phyloP scores from a whole-genome alignment of 2,113 vertebrate species.

The Gallinago paraguaiae region DNA sequence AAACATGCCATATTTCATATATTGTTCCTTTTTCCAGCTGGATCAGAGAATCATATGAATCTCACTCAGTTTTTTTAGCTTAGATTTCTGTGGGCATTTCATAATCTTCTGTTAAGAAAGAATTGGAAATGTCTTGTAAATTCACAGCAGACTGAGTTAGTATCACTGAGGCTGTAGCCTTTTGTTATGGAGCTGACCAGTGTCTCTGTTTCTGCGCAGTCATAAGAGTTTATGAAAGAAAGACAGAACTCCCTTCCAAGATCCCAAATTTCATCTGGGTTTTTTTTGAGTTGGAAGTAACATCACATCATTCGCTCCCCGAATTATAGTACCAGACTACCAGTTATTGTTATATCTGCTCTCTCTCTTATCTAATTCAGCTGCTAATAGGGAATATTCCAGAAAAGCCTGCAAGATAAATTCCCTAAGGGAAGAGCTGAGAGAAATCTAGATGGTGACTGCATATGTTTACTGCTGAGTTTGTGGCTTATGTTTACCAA shows the following conservation, averaged over 20 bases:
- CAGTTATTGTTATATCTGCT: not conserved
- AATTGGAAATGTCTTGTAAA: not conserved
- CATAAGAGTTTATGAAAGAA: not conserved
- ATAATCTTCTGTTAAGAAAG: not conserved
- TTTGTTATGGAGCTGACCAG: not conserved
- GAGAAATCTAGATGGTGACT: not conserved
- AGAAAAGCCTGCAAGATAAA: not conserved
- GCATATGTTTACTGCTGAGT: not conserved
- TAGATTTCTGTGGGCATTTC: not conserved
- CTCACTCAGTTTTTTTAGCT: not conserved
- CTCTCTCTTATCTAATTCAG: not conserved
- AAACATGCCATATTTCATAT: not conserved
- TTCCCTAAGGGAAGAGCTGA: not conserved
- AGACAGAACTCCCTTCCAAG: not conserved
- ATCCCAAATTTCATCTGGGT: not conserved
- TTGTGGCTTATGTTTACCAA: not conserved
- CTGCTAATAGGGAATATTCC: not conserved
- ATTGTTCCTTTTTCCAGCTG: conserved; percentile 40
- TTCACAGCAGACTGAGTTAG: not conserved
- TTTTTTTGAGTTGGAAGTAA: not conserved
- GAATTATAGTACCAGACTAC: not conserved
- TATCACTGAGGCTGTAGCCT: not conserved
- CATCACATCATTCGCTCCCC: not conserved
- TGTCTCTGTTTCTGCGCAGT: not conserved
- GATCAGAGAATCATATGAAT: not conserved